Evolutionary conservation across 2,113 vertebrate genomes (phyloP).

Genomic region (Urocitellus parryii): DNA sequence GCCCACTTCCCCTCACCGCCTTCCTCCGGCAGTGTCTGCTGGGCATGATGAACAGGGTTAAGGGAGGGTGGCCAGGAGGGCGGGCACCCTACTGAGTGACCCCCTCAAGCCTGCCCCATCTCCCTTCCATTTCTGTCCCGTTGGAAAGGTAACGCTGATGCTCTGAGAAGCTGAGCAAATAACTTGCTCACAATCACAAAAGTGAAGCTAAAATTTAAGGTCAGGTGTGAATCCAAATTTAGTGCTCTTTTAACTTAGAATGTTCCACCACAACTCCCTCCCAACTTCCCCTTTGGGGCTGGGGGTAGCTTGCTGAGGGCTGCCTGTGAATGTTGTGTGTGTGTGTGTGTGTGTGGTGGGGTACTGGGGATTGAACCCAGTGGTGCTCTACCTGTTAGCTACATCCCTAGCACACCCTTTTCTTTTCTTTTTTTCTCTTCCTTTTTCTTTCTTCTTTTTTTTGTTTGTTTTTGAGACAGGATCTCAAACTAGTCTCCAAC

Average conservation of each 20-base stretch:
- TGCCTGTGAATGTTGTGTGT: too few species aligned
- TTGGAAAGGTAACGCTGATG: neutral
- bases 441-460: too few species aligned
- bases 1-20: too few species aligned
- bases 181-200: neutral
- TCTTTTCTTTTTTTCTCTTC: neutral
- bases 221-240: neutral
- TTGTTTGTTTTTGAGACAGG: neutral
- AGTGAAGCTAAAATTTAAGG: neutral
- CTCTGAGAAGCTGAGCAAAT: neutral
- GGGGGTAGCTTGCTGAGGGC: neutral
- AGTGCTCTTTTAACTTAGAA: neutral
- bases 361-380: neutral
- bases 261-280: neutral
- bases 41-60: too few species aligned
- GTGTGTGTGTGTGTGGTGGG: neutral
- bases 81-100: too few species aligned
- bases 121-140: neutral
- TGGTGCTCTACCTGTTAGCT: neutral
- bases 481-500: neutral
- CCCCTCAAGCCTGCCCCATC: neutral
- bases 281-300: neutral
- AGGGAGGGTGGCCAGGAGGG: too few species aligned
- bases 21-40: too few species aligned
- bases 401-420: neutral